A percentile compares a stretch with the other conserved stretches of the same genome.
Evolutionary conservation across 2,888 invertebrate species (phyloP).

Genomic region (Melanargia galathea): DNA sequence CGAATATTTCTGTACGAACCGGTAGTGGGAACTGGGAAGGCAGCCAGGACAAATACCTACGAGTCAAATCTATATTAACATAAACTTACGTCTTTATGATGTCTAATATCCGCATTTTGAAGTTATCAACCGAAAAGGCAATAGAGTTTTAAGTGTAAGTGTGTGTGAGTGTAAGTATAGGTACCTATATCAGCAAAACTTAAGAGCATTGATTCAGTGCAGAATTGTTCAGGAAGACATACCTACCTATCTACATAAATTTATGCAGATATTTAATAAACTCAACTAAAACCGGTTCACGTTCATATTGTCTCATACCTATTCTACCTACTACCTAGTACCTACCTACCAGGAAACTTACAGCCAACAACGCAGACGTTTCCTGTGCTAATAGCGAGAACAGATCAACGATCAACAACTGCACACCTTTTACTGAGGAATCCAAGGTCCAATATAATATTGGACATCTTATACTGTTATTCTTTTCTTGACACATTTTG

Average conservation of each 20-base stretch:
- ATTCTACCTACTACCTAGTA: too few species aligned
- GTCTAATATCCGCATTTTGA: constrained; percentile 8
- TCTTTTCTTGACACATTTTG: not conserved
- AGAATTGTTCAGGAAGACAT: constrained; percentile 17
- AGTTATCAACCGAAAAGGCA: not conserved
- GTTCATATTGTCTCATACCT: constrained; percentile 70
- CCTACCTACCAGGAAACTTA: constrained; percentile 78
- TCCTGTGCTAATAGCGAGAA: constrained; percentile 55
- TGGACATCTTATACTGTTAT: not conserved
- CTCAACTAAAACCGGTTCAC: constrained; percentile 73
- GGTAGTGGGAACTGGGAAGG: constrained; percentile 81
- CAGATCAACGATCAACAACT: constrained; percentile 11
- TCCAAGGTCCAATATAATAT: constrained; percentile 16
- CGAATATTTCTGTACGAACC: constrained; percentile 83
- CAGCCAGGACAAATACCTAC: constrained; percentile 75
- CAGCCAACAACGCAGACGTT: constrained; percentile 67
- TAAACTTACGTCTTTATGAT: constrained; percentile 14
- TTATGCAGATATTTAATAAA: constrained; percentile 50
- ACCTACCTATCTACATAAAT: too few species aligned
- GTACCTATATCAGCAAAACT: too few species aligned
- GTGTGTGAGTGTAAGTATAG: too few species aligned
- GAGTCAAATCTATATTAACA: constrained; percentile 40
- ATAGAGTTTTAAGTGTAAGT: not conserved
- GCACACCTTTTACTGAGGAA: constrained; percentile 24
- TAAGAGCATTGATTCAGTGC: not conserved